phyloP scores from a whole-genome alignment of 2,888 invertebrate species.

The Tachina grossa region DNA sequence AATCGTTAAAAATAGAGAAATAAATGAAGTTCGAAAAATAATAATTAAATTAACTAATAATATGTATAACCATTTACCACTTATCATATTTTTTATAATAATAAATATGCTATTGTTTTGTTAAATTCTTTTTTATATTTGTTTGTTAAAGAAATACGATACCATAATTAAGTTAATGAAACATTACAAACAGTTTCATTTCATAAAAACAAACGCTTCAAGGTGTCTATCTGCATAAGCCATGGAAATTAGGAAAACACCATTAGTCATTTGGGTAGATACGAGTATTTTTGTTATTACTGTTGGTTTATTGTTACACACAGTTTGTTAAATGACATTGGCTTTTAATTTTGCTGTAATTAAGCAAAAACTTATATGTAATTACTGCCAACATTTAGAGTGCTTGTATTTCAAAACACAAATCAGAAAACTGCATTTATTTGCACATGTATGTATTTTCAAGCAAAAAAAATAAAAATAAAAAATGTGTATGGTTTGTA shows the following conservation, averaged over 20 bases:
- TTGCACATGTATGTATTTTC: neutral
- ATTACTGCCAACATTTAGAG: neutral
- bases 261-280: neutral
- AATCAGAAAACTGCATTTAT: neutral
- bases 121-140: neutral
- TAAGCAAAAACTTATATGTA: neutral
- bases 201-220: neutral
- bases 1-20: too few relatives aligned
- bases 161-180: neutral
- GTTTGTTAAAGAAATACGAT: neutral
- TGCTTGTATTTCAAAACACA: neutral
- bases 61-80: conserved; percentile 40
- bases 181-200: neutral
- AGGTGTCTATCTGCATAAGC: neutral
- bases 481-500: too few relatives aligned
- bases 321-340: neutral
- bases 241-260: neutral
- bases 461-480: too few relatives aligned
- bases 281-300: too few relatives aligned
- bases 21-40: too few relatives aligned
- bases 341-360: neutral
- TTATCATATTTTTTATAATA: conserved; percentile 28
- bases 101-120: conserved; percentile 15
- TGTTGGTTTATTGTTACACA: neutral
- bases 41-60: too few relatives aligned